Conservation (phyloP, 2,113 vertebrate genomes). For the Ochotona princeps region DNA sequence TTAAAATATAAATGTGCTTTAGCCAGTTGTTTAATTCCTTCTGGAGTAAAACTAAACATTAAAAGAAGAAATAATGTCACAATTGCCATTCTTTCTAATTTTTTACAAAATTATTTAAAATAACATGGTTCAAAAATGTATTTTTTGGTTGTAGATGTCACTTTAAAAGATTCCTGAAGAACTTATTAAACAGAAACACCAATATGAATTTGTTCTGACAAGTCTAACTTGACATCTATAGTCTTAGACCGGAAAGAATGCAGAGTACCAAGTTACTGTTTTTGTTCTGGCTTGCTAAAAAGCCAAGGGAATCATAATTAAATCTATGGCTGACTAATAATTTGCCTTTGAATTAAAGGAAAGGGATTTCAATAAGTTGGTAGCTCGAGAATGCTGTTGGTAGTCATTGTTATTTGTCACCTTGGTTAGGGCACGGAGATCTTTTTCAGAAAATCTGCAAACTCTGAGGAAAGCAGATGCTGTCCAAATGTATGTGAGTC, state of each 20-base stretch:
- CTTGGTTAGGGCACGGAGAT: not conserved
- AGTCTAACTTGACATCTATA: not conserved
- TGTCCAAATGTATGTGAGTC: not conserved
- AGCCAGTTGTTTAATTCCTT: not conserved
- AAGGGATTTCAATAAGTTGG: not conserved
- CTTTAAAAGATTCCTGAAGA: not conserved
- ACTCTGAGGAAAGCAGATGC: not conserved
- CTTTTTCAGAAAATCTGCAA: not conserved
- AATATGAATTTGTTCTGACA: not conserved
- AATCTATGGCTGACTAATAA: not conserved
- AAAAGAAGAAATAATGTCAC: not conserved
- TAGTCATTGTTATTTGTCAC: not conserved
- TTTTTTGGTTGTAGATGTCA: not conserved
- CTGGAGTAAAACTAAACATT: not conserved
- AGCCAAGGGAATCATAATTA: not conserved
- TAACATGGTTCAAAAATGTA: not conserved
- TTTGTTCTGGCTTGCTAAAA: conserved; percentile 22
- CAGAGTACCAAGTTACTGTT: accelerated
- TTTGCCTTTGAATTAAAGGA: not conserved
- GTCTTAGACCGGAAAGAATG: conserved; percentile 4
- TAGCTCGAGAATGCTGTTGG: not conserved
- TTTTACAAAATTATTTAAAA: not conserved
- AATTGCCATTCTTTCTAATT: not conserved
- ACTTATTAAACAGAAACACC: not conserved
- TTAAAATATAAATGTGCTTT: not conserved